Percentiles rank a stretch among this genome's conserved stretches.
Conservation (phyloP, 2,888 invertebrate genomes). For the Chouioia cunea region DNA sequence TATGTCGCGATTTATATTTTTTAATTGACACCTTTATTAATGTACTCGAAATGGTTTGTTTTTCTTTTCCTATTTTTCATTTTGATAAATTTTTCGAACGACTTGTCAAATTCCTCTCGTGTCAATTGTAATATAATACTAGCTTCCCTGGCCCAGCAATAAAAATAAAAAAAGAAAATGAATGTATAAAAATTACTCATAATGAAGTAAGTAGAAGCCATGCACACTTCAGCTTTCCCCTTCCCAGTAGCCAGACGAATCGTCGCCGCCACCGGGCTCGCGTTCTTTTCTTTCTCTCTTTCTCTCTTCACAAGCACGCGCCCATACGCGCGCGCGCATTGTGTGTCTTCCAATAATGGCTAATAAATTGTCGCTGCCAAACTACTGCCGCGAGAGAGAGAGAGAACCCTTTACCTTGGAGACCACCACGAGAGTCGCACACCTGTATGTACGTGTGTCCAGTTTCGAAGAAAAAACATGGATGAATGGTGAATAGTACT, state of each 20-base stretch:
- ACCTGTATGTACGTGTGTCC: neutral
- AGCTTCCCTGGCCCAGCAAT: neutral
- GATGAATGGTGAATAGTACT: too few species aligned
- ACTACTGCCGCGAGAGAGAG: constrained; percentile 47
- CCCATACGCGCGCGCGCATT: constrained; percentile 55
- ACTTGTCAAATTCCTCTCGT: too few species aligned
- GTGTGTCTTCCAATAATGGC: constrained; percentile 61
- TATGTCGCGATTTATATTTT: constrained; percentile 24
- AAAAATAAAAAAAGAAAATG: neutral
- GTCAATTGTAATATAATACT: neutral
- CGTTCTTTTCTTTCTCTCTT: too few species aligned
- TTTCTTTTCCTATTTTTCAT: too few species aligned
- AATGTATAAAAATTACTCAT: constrained; percentile 15
- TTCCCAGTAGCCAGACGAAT: constrained; percentile 26
- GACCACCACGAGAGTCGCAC: constrained; percentile 59
- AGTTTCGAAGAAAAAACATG: too few species aligned
- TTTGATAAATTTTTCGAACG: too few species aligned
- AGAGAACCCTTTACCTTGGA: constrained; percentile 22
- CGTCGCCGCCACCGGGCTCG: constrained; percentile 12
- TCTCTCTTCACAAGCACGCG: constrained; percentile 57
- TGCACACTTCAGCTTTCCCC: neutral
- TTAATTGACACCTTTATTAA: constrained; percentile 18
- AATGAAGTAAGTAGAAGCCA: constrained; percentile 29
- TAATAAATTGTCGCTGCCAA: constrained; percentile 64
- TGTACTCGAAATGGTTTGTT: constrained; percentile 20